Evolutionary conservation across 1,140 invertebrate genomes (phyloP).

Genomic region (Grapholita molesta): DNA sequence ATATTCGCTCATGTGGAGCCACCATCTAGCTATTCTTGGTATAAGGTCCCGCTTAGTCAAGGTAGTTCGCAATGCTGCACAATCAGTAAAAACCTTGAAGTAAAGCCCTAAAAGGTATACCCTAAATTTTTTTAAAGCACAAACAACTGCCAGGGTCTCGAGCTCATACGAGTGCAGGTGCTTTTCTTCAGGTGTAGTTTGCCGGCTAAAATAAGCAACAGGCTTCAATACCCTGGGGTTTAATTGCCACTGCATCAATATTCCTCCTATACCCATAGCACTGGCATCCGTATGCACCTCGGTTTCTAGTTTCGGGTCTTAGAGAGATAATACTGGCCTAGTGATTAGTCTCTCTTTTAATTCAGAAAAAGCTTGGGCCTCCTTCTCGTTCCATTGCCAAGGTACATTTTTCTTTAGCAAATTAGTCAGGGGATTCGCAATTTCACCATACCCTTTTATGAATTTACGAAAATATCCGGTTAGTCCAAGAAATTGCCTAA

Average conservation of each 20-base stretch:
- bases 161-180: slow-evolving; percentile 70
- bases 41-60: slow-evolving; percentile 43
- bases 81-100: slow-evolving; percentile 58
- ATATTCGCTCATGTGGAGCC: slow-evolving; percentile 43
- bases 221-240: too few species aligned
- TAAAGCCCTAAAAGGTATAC: slow-evolving; percentile 46
- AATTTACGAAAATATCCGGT: slow-evolving; percentile 43
- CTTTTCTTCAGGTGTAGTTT: slow-evolving; percentile 54
- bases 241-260: too few species aligned
- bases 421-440: slow-evolving; percentile 36
- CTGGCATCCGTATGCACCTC: slow-evolving; percentile 39
- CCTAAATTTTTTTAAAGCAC: slow-evolving; percentile 40
- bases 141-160: slow-evolving; percentile 43
- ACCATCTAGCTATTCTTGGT: slow-evolving; percentile 53
- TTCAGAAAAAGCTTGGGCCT: slow-evolving; percentile 26
- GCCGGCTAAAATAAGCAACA: slow-evolving; percentile 35
- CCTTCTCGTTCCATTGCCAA: slow-evolving; percentile 36
- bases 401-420: slow-evolving; percentile 34
- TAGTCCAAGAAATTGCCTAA: slow-evolving; percentile 31
- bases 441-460: slow-evolving; percentile 36
- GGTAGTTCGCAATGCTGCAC: slow-evolving; percentile 39
- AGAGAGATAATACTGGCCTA: slow-evolving; percentile 46
- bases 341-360: slow-evolving; percentile 29
- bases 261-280: slow-evolving; percentile 38
- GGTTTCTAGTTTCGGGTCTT: slow-evolving; percentile 41